These are phyloP conservation scores for Pyralis farinalis DNA, from an alignment of 2,888 invertebrate genomes.

Conservation along the genomic window DNA sequence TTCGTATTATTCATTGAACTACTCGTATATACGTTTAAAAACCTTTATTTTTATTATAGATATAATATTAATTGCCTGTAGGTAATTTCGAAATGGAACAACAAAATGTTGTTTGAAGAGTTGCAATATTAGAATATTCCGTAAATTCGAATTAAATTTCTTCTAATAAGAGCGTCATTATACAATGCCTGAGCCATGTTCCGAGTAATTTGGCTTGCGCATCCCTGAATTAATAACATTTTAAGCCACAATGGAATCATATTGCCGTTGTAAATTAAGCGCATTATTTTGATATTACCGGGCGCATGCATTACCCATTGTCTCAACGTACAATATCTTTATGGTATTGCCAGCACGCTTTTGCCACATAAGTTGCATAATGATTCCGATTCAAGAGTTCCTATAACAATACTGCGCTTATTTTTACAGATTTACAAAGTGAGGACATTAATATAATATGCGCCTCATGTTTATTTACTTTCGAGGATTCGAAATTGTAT, in stretches of 20 bases:
- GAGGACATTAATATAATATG: too few relatives aligned
- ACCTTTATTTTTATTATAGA: too few relatives aligned
- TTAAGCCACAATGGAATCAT: constrained; percentile 33
- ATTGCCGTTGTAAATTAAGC: constrained; percentile 44
- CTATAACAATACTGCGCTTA: too few relatives aligned
- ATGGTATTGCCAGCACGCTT: constrained; percentile 6
- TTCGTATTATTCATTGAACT: too few relatives aligned
- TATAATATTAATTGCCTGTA: neutral
- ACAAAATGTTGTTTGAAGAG: too few relatives aligned
- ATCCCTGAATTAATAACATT: constrained; percentile 41
- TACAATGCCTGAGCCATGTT: neutral
- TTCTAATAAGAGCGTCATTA: neutral
- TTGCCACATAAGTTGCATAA: too few relatives aligned
- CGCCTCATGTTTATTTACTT: too few relatives aligned
- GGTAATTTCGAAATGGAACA: neutral
- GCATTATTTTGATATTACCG: constrained; percentile 41
- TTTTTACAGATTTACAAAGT: too few relatives aligned
- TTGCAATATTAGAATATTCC: neutral
- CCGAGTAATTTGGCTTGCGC: neutral
- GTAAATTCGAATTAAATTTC: constrained; percentile 1
- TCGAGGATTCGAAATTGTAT: too few relatives aligned
- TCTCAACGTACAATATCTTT: constrained; percentile 16
- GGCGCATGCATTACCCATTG: constrained; percentile 23
- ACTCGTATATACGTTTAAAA: too few relatives aligned
- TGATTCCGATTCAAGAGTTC: too few relatives aligned